Evolutionary conservation across 1,140 invertebrate genomes (phyloP), one percentile per base, ranked within the genome.

Genomic region (Drosophila equinoxialis): DNA sequence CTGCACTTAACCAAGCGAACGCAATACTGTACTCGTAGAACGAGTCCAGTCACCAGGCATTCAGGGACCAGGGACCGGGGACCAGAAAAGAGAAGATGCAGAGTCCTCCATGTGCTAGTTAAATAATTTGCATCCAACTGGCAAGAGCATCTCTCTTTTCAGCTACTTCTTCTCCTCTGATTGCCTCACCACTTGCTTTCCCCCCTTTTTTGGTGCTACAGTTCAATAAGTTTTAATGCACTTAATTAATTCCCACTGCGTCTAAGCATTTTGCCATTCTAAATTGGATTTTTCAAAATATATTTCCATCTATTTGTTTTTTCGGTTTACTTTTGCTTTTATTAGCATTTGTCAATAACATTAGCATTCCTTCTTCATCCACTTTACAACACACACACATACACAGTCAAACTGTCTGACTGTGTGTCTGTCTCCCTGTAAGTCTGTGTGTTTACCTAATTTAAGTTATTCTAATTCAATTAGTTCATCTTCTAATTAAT

Each of bases 391-490:
- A 17, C 33, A 14, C 20, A 57, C 70, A 42, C 37, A 39, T 11
- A 39, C 37, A 39, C 37, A 17, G n/a, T 5, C 20, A 45, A 62
- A 42, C 42, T 14, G 42, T 14, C 42, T 17, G 5, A 6, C 42
- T 14, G 42, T 14, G n/a, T 6, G 42, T 14, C 42, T 17, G 5
- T 14, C 42, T 14, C 5, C 6, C 42, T 45, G 42, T 4, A 39
- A 55, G 54, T 60, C 42, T 48, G 71, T 68, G 64, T 90, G 84
- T 89, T 89, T 89, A 90, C 81, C 69, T 84, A 89, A 89, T 90
- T 81, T 84, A 84, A 89, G 84, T 89, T 90, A 89, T 89, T 84
- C 85, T 83, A 89, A 89, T 89, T 89, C 84, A 89, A 89, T 89
- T 89, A 84, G 77, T 78, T 79, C 77, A 67, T 65, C 81, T 77